Conservation (phyloP, 1,140 invertebrate genomes). For the Penaeus vannamei region DNA sequence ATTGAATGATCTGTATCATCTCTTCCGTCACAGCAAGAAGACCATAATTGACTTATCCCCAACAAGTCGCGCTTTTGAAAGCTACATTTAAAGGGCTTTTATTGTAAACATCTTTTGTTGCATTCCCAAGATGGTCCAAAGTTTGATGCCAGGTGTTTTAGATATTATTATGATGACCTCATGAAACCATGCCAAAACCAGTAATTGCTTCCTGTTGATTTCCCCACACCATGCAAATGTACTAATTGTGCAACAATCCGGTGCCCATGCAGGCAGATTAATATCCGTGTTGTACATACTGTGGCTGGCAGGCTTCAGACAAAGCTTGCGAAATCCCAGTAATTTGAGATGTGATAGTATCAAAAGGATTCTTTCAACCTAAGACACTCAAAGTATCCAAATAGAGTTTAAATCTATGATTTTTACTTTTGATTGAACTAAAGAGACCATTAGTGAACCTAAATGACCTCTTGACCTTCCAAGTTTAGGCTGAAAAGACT, state of each 20-base stretch:
- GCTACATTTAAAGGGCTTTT: too few relatives aligned
- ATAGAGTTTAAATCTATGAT: too few relatives aligned
- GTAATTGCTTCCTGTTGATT: slow-evolving; percentile 26
- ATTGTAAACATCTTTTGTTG: too few relatives aligned
- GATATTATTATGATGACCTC: slow-evolving; percentile 1
- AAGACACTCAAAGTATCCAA: too few relatives aligned
- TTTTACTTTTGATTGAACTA: neutral
- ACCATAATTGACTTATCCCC: too few relatives aligned
- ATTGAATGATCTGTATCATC: slow-evolving; percentile 22
- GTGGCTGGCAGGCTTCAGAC: slow-evolving; percentile 10
- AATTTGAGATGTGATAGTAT: too few relatives aligned
- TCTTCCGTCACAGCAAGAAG: slow-evolving; percentile 1
- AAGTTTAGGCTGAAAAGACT: too few relatives aligned
- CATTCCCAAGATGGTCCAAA: slow-evolving; percentile 3
- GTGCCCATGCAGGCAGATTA: neutral
- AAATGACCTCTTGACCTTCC: too few relatives aligned
- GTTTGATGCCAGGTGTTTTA: slow-evolving; percentile 8
- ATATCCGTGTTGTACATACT: slow-evolving; percentile 3
- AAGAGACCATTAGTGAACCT: too few relatives aligned
- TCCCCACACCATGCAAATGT: slow-evolving; percentile 7
- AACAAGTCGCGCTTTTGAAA: too few relatives aligned
- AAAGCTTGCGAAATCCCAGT: slow-evolving; percentile 21
- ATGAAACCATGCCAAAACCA: neutral
- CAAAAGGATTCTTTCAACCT: too few relatives aligned
- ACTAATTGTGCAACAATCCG: slow-evolving; percentile 4